These are phyloP conservation scores for Slavum lentiscoides DNA, from an alignment of 2,888 invertebrate genomes.

Conservation along the genomic window DNA sequence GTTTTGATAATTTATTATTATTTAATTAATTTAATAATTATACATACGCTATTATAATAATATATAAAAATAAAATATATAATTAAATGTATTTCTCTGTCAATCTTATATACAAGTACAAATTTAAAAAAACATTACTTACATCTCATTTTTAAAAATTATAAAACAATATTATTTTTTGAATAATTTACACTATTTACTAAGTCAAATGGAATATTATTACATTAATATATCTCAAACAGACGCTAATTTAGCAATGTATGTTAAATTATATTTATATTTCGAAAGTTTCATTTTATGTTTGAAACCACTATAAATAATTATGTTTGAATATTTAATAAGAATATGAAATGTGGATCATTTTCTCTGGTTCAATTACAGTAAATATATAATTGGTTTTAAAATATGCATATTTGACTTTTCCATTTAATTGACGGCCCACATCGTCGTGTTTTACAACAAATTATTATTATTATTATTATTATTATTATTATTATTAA, in stretches of 20 bases:
- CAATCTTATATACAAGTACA: no score
- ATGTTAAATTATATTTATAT: not conserved
- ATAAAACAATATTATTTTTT: no score
- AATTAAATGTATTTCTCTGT: no score
- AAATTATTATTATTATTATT: not conserved
- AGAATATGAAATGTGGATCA: not conserved
- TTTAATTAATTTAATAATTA: no score
- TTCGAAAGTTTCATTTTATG: not conserved
- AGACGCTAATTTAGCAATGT: not conserved
- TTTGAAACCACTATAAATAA: not conserved
- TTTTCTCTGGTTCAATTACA: not conserved
- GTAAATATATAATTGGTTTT: slow-evolving; percentile 5
- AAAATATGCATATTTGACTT: not conserved
- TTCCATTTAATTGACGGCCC: not conserved
- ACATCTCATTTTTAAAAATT: no score
- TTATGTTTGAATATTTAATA: not conserved
- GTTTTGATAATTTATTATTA: no score
- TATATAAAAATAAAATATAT: no score
- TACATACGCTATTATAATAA: no score
- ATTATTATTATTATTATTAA: no score
- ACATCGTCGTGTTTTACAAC: not conserved
- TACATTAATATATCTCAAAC: not conserved
- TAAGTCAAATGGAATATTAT: no score
- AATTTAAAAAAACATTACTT: no score
- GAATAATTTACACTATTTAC: no score